Evolutionary conservation across 2,797 vertebrate species (phyloP).

Genomic region (Macroramphosus scolopax): DNA sequence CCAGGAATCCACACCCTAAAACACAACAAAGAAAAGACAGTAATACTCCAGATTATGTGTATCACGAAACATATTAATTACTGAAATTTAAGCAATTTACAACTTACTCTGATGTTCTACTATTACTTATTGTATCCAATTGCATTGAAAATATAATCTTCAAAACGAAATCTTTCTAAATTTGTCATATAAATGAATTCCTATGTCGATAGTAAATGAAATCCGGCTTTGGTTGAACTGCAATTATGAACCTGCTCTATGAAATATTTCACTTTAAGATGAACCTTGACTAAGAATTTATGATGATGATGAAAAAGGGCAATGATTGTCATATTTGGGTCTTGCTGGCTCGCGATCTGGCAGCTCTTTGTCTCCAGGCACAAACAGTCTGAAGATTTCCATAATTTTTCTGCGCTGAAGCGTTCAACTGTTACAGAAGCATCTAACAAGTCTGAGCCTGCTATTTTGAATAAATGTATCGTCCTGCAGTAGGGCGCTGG

Average conservation of each 20-base stretch:
- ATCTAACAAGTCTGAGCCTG: slow-evolving; percentile 63
- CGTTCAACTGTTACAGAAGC: slow-evolving; percentile 34
- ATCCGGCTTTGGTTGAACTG: slow-evolving; percentile 7
- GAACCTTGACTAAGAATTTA: neutral
- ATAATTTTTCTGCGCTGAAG: slow-evolving; percentile 44
- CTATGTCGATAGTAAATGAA: no score
- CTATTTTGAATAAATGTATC: slow-evolving; percentile 54
- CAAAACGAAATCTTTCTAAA: no score
- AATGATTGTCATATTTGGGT: slow-evolving; percentile 54
- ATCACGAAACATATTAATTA: no score
- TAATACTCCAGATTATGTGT: no score
- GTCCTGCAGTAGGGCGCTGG: slow-evolving; percentile 40
- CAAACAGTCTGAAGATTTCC: slow-evolving; percentile 34
- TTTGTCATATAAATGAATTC: no score
- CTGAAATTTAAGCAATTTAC: no score
- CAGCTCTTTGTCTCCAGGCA: slow-evolving; percentile 56
- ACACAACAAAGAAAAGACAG: no score
- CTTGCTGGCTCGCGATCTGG: slow-evolving; percentile 33
- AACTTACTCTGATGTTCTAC: no score
- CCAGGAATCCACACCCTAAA: no score
- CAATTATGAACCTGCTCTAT: neutral
- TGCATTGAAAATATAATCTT: no score
- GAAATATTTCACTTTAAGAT: slow-evolving; percentile 10
- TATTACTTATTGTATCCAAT: no score
- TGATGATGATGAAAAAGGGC: slow-evolving; percentile 14